Evolutionary conservation across 2,888 invertebrate species (phyloP).

Genomic region (Lissocephala sabroskyi): DNA sequence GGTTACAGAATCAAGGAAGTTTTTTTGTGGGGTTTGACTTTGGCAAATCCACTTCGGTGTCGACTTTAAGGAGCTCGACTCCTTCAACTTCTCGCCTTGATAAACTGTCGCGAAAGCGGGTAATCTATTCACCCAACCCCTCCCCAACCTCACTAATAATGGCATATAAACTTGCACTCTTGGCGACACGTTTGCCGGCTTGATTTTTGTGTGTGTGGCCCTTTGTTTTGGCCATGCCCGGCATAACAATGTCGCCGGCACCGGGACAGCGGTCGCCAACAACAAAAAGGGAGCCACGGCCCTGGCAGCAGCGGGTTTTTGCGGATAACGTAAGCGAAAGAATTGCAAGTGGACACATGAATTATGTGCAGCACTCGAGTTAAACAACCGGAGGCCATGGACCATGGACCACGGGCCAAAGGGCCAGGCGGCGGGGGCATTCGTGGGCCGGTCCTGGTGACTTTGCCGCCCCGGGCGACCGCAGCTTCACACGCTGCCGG

Average conservation of each 20-base stretch:
- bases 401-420: no score
- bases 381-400: slow-evolving; percentile 64
- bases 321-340: slow-evolving; percentile 36
- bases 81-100: no score
- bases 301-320: neutral
- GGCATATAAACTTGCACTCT: slow-evolving; percentile 35
- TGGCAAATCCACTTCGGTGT: no score
- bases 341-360: slow-evolving; percentile 65
- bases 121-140: slow-evolving; percentile 52
- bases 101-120: slow-evolving; percentile 59
- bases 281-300: neutral
- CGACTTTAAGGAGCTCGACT: no score
- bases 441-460: neutral
- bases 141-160: slow-evolving; percentile 35
- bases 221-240: neutral
- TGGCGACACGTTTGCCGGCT: slow-evolving; percentile 33
- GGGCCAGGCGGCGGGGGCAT: slow-evolving; percentile 31
- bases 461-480: neutral
- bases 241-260: neutral
- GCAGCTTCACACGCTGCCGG: neutral
- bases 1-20: no score
- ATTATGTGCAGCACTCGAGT: slow-evolving; percentile 65
- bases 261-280: neutral
- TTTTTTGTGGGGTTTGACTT: no score
- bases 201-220: neutral